Base-by-base conservation (phyloP, 2,888 invertebrate species). In the Noctuana brunneofusca region DNA sequence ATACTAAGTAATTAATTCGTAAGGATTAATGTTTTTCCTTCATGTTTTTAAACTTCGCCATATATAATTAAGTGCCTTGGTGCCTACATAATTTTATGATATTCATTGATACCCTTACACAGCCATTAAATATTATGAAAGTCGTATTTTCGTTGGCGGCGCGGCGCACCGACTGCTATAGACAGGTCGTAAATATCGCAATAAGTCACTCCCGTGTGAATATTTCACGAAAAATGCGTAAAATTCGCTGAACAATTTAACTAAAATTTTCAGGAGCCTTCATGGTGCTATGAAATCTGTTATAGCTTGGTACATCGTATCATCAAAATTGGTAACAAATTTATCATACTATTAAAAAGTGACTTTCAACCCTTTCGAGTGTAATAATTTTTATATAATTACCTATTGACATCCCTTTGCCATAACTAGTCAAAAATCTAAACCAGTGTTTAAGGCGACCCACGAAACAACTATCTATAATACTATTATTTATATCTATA, bases 171-270 rank as follows among this genome's bases (percentile, higher is more conserved):
- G 57, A 57, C 49, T 64, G 64, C 41, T 57, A 64, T 57, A 60
- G 64, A 62, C 64, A 64, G 64, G 38, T 53, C 60, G 60, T 64
- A 64, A 64, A 64, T 64, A 64, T 64, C 56, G 65, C 65, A 66
- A 70, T 68, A 71, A 65, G 66, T 64, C 53, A 64, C 55, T 43
- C 60, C 50, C 60, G 58, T 57, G 18, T 50, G 57, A 64, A 65
- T 64, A 65, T 67, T 55, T 20, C 64, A 59, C 62, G 53, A 50
- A 64, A 67, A 64, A 64, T 46, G 24, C 53, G 53, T 48, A 54
- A 60, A 48, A 57, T 57, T 54, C 52, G 46, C 24, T 52, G 24
- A 60, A 60, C 43, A 32, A 9, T 60, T 32, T 54, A 46, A 60
- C 46, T 53, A 30, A 53, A 54, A 54, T 35, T 54, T 46, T 12